Base-by-base conservation (phyloP, 2,797 vertebrate species). In the Picus viridis region DNA sequence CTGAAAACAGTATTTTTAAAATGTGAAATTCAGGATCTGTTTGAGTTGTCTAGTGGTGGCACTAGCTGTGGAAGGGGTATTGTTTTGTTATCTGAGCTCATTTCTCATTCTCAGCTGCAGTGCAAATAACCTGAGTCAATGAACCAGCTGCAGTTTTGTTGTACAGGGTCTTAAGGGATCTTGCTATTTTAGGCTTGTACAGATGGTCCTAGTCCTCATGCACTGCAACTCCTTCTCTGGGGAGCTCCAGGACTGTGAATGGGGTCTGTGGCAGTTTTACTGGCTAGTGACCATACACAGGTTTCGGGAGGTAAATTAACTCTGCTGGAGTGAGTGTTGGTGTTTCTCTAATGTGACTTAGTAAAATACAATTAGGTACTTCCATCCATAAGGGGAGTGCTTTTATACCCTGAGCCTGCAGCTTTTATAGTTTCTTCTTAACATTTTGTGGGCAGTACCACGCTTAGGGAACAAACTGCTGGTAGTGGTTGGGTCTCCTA, bases 61-160 rank as follows among this genome's bases (percentile, higher is more conserved):
- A 51, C 7, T 80, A 45, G 82, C 51, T 65, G 43, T 27, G 29
- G 4, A 56, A 41, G 15, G 18, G 29, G 7, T 62, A 59, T 92
- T 94, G 89, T 89, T 95, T 78, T 92, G 79, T 79, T 89, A 11
- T 84, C 70, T 87, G 76, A 78, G 23, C n/a, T 70, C 14, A 1
- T 5, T 58, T 73, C 63, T 86, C 22, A 0, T 83, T 90, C 82
- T 85, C 67, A 86, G 82, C 39, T 29, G 4, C 6, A 2, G 41
- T 71, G 23, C 72, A 62, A 74, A 85, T 30, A 86, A 24, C 64
- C 32, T 6, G 30, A 91, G 61, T 93, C 84, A 92, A 24, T 92
- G 89, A 81, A 93, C 56, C 90, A 95, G 92, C 89, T 92, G 92
- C 79, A 32, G 18, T 53, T 87, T 34, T 77, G 84, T 24, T 14